Conservation (phyloP, 1,140 invertebrate genomes). For the Euwallacea fornicatus region DNA sequence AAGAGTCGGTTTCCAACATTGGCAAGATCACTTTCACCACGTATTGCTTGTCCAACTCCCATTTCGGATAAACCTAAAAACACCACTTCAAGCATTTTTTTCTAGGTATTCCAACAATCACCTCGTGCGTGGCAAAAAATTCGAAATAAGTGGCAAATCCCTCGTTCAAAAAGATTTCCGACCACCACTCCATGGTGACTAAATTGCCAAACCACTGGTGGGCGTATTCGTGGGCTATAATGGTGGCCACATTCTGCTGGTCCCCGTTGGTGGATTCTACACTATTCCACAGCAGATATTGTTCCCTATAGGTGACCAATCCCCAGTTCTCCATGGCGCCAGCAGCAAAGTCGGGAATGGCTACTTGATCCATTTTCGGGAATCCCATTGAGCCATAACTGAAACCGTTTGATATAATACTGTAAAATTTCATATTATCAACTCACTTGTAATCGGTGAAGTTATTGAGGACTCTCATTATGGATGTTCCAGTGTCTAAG, state of each 20-base stretch:
- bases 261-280: slow-evolving; percentile 54
- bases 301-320: slow-evolving; percentile 83
- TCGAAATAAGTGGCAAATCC: slow-evolving; percentile 58
- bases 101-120: slow-evolving; percentile 13
- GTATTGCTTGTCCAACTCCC: slow-evolving; percentile 57
- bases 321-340: slow-evolving; percentile 93
- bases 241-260: slow-evolving; percentile 56
- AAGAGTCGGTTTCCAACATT: slow-evolving; percentile 66
- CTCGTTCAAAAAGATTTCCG: slow-evolving; percentile 58
- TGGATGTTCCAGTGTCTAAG: slow-evolving; percentile 64
- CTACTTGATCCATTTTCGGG: slow-evolving; percentile 63
- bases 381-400: slow-evolving; percentile 30
- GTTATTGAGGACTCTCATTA: slow-evolving; percentile 26
- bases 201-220: slow-evolving; percentile 75
- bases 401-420: not conserved
- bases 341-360: slow-evolving; percentile 79
- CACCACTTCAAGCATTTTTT: not conserved
- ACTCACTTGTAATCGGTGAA: slow-evolving; percentile 14
- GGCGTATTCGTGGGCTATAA: slow-evolving; percentile 64
- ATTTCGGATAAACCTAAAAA: slow-evolving; percentile 33
- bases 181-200: slow-evolving; percentile 62
- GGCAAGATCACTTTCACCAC: slow-evolving; percentile 66
- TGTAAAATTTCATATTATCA: not conserved
- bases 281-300: slow-evolving; percentile 59
- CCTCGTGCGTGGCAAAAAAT: slow-evolving; percentile 44